These are phyloP conservation scores for Metalampra italica DNA, from an alignment of 2,888 invertebrate genomes.

Conservation along the genomic window DNA sequence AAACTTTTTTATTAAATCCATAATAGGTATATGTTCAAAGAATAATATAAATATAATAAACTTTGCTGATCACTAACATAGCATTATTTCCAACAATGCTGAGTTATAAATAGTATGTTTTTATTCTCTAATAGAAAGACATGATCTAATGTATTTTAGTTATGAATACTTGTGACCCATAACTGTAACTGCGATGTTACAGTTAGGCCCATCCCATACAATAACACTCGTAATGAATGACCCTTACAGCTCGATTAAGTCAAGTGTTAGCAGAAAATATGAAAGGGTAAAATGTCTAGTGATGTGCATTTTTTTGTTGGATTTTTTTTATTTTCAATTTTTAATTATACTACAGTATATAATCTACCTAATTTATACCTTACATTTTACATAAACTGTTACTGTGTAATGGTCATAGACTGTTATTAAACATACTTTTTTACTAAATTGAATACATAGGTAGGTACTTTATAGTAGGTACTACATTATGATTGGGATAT, in stretches of 20 bases:
- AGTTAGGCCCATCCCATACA: slow-evolving; percentile 5
- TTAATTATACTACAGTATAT: slow-evolving; percentile 12
- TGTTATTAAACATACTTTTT: not conserved
- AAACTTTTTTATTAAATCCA: slow-evolving; percentile 75
- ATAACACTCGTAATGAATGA: too few relatives aligned
- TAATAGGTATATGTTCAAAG: slow-evolving; percentile 76
- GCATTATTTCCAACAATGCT: slow-evolving; percentile 56
- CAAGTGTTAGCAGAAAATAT: slow-evolving; percentile 15
- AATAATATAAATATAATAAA: slow-evolving; percentile 76
- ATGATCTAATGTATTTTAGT: slow-evolving; percentile 24
- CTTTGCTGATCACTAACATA: slow-evolving; percentile 59
- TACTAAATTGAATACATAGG: too few relatives aligned
- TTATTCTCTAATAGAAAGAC: slow-evolving; percentile 39
- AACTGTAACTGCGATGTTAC: slow-evolving; percentile 13
- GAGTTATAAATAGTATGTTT: slow-evolving; percentile 36
- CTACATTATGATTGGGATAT: slow-evolving; percentile 5
- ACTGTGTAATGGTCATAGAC: not conserved
- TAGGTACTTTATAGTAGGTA: not conserved
- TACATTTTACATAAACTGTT: not conserved
- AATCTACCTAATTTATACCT: slow-evolving; percentile 6
- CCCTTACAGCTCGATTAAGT: slow-evolving; percentile 17
- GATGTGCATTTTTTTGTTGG: slow-evolving; percentile 25
- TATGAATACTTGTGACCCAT: too few relatives aligned
- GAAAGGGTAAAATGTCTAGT: slow-evolving; percentile 16
- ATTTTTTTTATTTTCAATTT: not conserved